Evolutionary conservation across 1,140 invertebrate genomes (phyloP).

Genomic region (Maconellicoccus hirsutus): DNA sequence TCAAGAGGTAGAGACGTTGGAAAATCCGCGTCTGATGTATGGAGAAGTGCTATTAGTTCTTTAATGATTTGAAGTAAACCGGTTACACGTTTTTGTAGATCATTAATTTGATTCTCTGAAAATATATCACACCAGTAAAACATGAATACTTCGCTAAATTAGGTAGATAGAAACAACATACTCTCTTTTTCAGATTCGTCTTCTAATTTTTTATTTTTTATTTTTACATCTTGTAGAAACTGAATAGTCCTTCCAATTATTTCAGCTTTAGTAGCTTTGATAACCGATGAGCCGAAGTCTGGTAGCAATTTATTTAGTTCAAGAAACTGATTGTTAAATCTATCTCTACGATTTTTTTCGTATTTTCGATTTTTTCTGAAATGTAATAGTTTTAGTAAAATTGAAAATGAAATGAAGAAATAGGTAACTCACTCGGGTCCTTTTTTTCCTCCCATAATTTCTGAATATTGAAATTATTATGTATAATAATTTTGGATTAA

Average conservation of each 20-base stretch:
- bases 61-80: slow-evolving; percentile 37
- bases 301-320: slow-evolving; percentile 39
- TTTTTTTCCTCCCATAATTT: slow-evolving; percentile 26
- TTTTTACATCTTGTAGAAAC: slow-evolving; percentile 38
- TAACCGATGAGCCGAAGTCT: slow-evolving; percentile 36
- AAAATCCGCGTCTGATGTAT: not conserved
- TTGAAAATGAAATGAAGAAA: not conserved
- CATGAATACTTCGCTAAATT: slow-evolving; percentile 28
- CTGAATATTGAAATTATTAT: not conserved
- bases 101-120: slow-evolving; percentile 33
- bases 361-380: slow-evolving; percentile 37
- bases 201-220: slow-evolving; percentile 35
- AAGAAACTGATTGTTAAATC: slow-evolving; percentile 39
- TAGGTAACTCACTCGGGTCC: slow-evolving; percentile 22
- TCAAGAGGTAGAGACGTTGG: not conserved
- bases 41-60: slow-evolving; percentile 31
- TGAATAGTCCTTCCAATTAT: slow-evolving; percentile 37
- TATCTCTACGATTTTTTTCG: slow-evolving; percentile 40
- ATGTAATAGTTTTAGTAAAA: not conserved
- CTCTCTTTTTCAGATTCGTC: slow-evolving; percentile 25
- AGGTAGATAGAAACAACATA: too few relatives aligned
- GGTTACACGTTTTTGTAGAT: slow-evolving; percentile 36
- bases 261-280: slow-evolving; percentile 32
- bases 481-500: too few relatives aligned
- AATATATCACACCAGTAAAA: slow-evolving; percentile 24